Conservation (phyloP, 2,797 vertebrate genomes). For the Tauraco hartlaubi region DNA sequence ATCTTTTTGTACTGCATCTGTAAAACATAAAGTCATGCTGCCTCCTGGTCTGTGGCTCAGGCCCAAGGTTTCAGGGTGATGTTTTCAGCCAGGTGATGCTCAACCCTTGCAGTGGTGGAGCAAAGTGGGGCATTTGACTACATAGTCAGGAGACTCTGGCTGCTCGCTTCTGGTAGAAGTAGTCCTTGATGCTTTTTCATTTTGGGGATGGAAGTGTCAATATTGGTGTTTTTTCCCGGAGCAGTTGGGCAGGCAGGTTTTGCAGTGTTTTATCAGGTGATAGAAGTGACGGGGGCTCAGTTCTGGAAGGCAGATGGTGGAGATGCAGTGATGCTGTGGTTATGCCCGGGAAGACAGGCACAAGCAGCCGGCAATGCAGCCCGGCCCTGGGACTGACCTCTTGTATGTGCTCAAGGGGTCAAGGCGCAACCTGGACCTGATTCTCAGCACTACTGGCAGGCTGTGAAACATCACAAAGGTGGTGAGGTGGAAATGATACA, state of each 20-base stretch:
- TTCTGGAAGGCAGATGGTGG: neutral
- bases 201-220: neutral
- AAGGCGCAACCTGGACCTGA: neutral
- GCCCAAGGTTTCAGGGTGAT: neutral
- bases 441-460: neutral
- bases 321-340: neutral
- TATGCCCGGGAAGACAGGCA: neutral
- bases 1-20: neutral
- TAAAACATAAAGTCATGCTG: neutral
- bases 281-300: neutral
- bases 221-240: neutral
- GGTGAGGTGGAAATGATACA: neutral
- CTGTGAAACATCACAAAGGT: neutral
- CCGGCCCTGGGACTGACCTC: rapidly evolving
- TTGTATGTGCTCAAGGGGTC: rapidly evolving
- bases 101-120: rapidly evolving
- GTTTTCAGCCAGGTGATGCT: neutral
- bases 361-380: rapidly evolving
- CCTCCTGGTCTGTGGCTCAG: neutral
- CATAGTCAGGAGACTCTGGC: neutral
- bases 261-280: neutral
- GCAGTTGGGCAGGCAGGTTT: neutral
- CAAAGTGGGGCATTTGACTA: neutral
- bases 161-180: neutral
- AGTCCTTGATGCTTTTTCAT: neutral